Conservation (phyloP, 2,797 vertebrate genomes). For the Chiroxiphia lanceolata region DNA sequence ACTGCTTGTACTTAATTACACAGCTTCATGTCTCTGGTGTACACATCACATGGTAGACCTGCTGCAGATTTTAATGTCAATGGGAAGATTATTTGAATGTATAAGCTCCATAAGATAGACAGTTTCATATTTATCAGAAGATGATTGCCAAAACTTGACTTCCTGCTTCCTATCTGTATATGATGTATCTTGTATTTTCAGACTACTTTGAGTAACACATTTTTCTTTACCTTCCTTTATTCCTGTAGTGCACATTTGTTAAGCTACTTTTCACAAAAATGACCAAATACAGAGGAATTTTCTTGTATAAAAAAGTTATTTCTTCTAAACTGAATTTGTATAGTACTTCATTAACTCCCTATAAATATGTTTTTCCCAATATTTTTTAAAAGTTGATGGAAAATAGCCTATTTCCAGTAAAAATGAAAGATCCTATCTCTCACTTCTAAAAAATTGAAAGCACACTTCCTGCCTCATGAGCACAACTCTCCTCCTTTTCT, state of each 20-base stretch:
- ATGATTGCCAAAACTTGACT: neutral
- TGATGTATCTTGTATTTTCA: neutral
- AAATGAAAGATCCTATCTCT: neutral
- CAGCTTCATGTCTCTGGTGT: neutral
- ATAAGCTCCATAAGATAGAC: neutral
- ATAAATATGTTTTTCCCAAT: neutral
- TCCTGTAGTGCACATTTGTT: neutral
- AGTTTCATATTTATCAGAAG: neutral
- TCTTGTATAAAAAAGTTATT: neutral
- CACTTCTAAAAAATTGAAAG: neutral
- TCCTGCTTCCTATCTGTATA: neutral
- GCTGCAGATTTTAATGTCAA: neutral
- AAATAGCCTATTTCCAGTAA: neutral
- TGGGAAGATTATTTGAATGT: neutral
- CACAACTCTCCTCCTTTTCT: neutral
- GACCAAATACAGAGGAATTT: neutral
- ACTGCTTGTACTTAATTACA: neutral
- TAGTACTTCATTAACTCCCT: neutral
- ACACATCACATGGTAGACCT: neutral
- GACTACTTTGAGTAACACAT: neutral
- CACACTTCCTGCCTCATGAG: neutral
- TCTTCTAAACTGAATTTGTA: neutral
- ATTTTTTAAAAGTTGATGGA: neutral
- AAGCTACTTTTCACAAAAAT: neutral
- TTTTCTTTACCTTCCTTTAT: neutral